Percentiles rank a stretch among this genome's conserved stretches.
Conservation (phyloP, 2,888 invertebrate genomes). For the Vesta saturnalis region DNA sequence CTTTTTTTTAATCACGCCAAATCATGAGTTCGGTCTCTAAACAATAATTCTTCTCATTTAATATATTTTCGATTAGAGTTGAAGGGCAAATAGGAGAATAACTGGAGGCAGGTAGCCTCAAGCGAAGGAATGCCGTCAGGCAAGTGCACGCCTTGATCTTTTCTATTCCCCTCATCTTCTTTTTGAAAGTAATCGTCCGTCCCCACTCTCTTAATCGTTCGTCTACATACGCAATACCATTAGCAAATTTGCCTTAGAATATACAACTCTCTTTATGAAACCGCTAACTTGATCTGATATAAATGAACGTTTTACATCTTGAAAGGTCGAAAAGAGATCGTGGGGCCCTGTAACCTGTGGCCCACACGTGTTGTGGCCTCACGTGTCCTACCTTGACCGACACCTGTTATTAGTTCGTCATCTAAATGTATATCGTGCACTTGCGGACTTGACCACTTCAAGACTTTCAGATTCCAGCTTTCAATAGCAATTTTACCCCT, state of each 20-base stretch:
- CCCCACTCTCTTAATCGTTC: conserved; percentile 20
- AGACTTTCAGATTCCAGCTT: no score
- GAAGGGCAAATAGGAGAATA: conserved; percentile 42
- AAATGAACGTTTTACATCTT: conserved; percentile 29
- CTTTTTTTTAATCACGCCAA: no score
- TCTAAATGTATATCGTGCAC: conserved; percentile 13
- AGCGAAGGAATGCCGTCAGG: conserved; percentile 64
- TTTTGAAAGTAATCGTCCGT: conserved; percentile 15
- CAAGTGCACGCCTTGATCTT: conserved; percentile 59
- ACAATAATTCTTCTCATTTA: background rate
- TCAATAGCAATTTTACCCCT: no score
- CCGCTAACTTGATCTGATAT: conserved; percentile 32
- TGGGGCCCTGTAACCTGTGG: conserved; percentile 42
- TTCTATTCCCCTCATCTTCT: conserved; percentile 20
- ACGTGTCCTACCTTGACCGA: conserved; percentile 56
- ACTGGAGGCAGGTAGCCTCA: conserved; percentile 58
- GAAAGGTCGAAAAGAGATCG: conserved; percentile 22
- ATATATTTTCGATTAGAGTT: background rate
- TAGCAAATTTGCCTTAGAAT: conserved; percentile 31
- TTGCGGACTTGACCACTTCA: conserved; percentile 39
- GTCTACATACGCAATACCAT: conserved; percentile 33
- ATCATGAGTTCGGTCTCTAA: background rate
- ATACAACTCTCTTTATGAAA: conserved; percentile 6
- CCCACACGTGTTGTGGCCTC: conserved; percentile 53
- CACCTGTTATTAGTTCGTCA: conserved; percentile 53